Percentiles rank a stretch among this genome's conserved stretches.
phyloP scores from a whole-genome alignment of 2,113 vertebrate genomes.

The Perognathus longimembris region DNA sequence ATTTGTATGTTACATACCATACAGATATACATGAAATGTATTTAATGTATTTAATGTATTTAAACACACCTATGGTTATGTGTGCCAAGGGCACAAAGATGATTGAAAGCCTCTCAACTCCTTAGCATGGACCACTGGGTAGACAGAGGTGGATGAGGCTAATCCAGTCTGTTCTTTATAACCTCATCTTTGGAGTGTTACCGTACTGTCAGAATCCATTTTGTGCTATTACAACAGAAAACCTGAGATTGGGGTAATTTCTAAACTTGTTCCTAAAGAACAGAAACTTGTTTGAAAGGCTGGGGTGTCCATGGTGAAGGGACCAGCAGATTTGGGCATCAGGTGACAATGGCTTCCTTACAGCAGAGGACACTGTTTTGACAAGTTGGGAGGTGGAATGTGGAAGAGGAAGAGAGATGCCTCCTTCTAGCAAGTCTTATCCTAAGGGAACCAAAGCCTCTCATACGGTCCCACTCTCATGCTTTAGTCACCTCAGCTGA shows the following conservation, averaged over 20 bases:
- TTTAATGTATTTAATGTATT: no score
- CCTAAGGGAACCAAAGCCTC: not conserved
- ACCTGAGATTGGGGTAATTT: not conserved
- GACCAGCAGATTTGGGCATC: not conserved
- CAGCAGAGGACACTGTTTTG: not conserved
- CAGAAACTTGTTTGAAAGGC: not conserved
- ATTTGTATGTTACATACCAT: slow-evolving; percentile 76
- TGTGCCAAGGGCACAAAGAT: not conserved
- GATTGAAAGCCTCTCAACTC: not conserved
- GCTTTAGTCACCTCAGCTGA: not conserved
- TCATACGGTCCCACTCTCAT: not conserved
- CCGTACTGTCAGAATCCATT: not conserved
- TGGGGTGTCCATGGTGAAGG: not conserved
- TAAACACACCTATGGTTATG: slow-evolving; percentile 61
- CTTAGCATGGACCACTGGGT: not conserved
- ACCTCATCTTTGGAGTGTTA: slow-evolving; percentile 4
- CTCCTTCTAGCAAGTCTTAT: not conserved
- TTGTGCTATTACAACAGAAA: not conserved
- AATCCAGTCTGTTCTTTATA: not conserved
- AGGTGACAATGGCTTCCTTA: no score
- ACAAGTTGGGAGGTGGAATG: not conserved
- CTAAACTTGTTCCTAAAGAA: not conserved
- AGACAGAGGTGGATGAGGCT: not conserved
- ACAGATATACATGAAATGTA: slow-evolving; percentile 72
- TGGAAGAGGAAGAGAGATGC: not conserved